phyloP scores from a whole-genome alignment of 2,888 invertebrate genomes.

The Andrena trimmerana region DNA sequence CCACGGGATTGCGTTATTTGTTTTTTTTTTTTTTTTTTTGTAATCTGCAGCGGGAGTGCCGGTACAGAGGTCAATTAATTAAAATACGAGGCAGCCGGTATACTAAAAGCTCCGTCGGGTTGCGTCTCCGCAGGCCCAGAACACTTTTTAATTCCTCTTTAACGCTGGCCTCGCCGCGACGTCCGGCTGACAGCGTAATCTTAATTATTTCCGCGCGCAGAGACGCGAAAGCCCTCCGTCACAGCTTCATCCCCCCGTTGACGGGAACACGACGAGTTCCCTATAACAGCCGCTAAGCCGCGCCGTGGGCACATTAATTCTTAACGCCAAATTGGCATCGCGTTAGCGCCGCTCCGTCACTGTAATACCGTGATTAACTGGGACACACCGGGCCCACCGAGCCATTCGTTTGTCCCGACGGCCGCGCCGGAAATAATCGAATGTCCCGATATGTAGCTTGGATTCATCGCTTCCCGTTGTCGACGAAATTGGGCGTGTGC shows the following conservation, averaged over 20 bases:
- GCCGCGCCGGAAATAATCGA: constrained; percentile 64
- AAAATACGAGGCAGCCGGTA: constrained; percentile 16
- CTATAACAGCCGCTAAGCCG: constrained; percentile 61
- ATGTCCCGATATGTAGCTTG: constrained; percentile 54
- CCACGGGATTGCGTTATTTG: too few relatives aligned
- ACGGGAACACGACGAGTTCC: constrained; percentile 63
- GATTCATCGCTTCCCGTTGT: constrained; percentile 60
- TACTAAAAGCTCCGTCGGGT: neutral
- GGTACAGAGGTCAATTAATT: constrained; percentile 11
- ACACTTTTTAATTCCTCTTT: constrained; percentile 43
- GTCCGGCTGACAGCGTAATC: constrained; percentile 48
- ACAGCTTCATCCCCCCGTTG: constrained; percentile 62
- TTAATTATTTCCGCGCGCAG: constrained; percentile 56
- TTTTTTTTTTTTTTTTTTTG: too few relatives aligned
- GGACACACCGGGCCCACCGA: constrained; percentile 46
- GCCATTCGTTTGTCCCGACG: constrained; percentile 60
- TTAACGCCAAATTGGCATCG: constrained; percentile 75
- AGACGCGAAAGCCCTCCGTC: constrained; percentile 44
- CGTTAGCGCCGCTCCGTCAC: constrained; percentile 72
- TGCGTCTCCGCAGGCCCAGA: neutral
- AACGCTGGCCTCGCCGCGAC: neutral
- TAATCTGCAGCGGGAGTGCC: neutral
- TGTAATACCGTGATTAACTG: constrained; percentile 74
- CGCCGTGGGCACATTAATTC: constrained; percentile 72
- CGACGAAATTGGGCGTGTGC: neutral